phyloP scores from a whole-genome alignment of 2,888 invertebrate species.

The Thumatha senex region DNA sequence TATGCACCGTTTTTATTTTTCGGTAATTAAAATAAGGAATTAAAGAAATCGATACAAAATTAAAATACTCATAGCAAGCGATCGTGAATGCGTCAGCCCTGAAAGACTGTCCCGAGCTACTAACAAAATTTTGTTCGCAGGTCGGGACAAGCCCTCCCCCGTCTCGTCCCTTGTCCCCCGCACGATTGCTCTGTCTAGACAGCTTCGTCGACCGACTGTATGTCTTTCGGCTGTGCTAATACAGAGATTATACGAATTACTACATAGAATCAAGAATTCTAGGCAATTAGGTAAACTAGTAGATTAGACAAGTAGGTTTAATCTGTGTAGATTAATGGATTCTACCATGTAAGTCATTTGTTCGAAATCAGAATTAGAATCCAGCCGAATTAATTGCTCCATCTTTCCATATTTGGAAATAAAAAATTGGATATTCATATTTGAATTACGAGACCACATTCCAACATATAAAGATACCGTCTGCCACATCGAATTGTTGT shows the following conservation, averaged over 20 bases:
- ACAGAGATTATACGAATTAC: constrained; percentile 12
- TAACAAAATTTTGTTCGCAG: no score
- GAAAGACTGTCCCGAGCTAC: no score
- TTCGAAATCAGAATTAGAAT: constrained; percentile 22
- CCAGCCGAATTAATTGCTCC: constrained; percentile 26
- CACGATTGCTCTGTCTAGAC: no score
- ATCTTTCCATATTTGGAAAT: constrained; percentile 23
- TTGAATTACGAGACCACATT: constrained; percentile 28
- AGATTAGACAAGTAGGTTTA: constrained; percentile 16
- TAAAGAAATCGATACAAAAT: no score
- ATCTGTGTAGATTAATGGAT: constrained; percentile 24
- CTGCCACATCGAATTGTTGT: constrained; percentile 1
- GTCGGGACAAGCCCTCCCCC: no score
- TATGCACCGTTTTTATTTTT: no score
- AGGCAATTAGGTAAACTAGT: constrained; percentile 13
- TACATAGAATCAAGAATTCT: constrained; percentile 12
- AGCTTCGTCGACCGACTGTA: no score
- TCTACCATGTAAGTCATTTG: constrained; percentile 30
- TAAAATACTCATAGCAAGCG: no score
- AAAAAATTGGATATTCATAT: constrained; percentile 15
- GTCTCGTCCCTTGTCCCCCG: no score
- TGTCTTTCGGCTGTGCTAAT: no score
- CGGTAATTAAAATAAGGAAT: no score
- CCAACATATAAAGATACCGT: constrained; percentile 9
- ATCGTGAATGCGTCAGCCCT: no score